Evolutionary conservation across 2,888 invertebrate genomes (phyloP).

Genomic region (Cosmopolites sordidus): DNA sequence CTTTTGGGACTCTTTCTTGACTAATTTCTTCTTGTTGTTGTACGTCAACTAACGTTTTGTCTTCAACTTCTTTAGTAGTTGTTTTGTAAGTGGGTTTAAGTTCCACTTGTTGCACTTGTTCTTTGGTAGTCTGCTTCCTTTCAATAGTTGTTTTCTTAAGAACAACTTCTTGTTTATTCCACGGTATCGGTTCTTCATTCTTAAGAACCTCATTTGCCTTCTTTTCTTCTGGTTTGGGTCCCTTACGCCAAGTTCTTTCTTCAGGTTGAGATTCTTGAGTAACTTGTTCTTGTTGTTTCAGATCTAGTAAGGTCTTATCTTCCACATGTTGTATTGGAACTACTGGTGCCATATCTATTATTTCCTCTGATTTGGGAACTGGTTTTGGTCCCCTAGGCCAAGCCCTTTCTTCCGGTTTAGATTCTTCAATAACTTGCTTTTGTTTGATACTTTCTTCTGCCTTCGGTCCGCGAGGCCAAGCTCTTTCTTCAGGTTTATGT

Average conservation of each 20-base stretch:
- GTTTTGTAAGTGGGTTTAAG: conserved; percentile 18
- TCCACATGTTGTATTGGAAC: conserved; percentile 7
- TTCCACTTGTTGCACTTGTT: conserved; percentile 50
- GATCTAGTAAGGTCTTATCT: conserved; percentile 11
- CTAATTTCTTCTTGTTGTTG: conserved; percentile 15
- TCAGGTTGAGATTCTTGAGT: conserved; percentile 1
- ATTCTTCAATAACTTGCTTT: conserved; percentile 37
- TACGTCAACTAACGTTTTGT: conserved; percentile 27
- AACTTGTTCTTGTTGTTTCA: conserved; percentile 10
- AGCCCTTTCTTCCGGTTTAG: conserved; percentile 32
- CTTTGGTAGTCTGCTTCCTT: conserved; percentile 51
- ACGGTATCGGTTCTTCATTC: conserved; percentile 12
- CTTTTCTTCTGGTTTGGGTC: conserved; percentile 13
- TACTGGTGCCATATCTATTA: too few relatives aligned
- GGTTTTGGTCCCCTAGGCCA: conserved; percentile 14
- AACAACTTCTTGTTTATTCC: conserved; percentile 57
- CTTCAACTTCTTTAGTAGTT: conserved; percentile 11
- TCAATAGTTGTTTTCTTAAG: conserved; percentile 47
- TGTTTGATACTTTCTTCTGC: conserved; percentile 30
- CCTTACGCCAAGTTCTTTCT: conserved; percentile 10
- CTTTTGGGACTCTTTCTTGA: conserved; percentile 29
- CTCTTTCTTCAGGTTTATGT: conserved; percentile 4
- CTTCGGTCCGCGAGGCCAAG: conserved; percentile 14
- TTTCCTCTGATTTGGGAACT: conserved; percentile 1
- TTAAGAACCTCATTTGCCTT: conserved; percentile 50